These are phyloP conservation scores for Apogon talboti DNA, from an alignment of 2,797 vertebrate species.

Conservation along the genomic window DNA sequence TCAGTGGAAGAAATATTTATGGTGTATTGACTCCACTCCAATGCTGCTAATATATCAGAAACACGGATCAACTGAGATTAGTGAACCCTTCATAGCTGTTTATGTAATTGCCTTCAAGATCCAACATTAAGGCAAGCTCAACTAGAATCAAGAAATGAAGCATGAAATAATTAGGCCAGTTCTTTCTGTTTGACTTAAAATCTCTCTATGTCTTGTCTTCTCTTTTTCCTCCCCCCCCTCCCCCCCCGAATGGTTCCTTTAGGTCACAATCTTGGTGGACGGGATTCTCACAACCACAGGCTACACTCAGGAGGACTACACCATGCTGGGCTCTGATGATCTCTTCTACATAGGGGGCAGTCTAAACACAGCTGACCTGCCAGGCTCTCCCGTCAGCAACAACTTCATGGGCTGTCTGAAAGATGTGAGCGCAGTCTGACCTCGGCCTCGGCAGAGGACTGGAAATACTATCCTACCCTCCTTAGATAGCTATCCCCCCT, in stretches of 20 bases:
- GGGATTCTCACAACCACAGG: conserved; percentile 95
- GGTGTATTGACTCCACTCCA: conserved; percentile 49
- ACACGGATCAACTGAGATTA: conserved; percentile 65
- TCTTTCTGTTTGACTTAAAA: conserved; percentile 54
- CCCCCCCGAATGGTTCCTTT: conserved; percentile 24
- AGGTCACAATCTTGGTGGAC: conserved; percentile 96
- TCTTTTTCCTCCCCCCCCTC: conserved; percentile 12
- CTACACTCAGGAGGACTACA: conserved; percentile 97
- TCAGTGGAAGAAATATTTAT: conserved; percentile 50
- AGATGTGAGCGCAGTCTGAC: conserved; percentile 88
- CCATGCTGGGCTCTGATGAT: conserved; percentile 96
- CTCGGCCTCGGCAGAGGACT: conserved; percentile 40
- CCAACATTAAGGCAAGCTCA: conserved; percentile 59
- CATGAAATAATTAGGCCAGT: conserved; percentile 69
- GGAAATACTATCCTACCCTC: conserved; percentile 64
- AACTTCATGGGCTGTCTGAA: conserved; percentile 98
- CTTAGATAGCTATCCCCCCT: conserved; percentile 35
- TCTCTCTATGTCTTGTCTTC: conserved; percentile 35
- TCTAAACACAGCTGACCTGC: conserved; percentile 93
- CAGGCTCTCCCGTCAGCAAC: conserved; percentile 95
- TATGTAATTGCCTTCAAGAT: conserved; percentile 69
- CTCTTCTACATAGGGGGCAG: conserved; percentile 98
- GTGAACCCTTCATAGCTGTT: conserved; percentile 64
- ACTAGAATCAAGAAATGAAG: conserved; percentile 61
- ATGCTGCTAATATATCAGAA: conserved; percentile 64